These are phyloP conservation scores for Spea multiplicata DNA, from an alignment of 2,113 vertebrate species.

Conservation along the genomic window DNA sequence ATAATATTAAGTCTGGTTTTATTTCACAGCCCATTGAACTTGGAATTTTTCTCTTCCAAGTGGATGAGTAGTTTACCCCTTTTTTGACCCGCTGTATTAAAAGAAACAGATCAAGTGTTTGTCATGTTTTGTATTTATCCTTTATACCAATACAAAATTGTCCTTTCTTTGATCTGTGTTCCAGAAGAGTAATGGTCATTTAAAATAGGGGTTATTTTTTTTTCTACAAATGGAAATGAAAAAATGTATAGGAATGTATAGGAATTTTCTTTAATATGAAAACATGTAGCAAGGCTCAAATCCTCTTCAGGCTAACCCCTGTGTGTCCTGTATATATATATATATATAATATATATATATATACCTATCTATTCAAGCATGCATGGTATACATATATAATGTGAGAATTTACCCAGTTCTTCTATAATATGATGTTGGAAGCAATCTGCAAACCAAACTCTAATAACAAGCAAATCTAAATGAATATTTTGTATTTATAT, in stretches of 20 bases:
- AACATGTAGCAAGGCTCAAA: too few relatives aligned
- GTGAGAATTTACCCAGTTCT: background rate
- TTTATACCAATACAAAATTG: background rate
- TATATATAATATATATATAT: too few relatives aligned
- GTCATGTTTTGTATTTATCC: background rate
- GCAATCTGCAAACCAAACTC: background rate
- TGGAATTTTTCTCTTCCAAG: too few relatives aligned
- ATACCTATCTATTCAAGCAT: background rate
- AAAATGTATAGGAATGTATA: too few relatives aligned
- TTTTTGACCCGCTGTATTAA: background rate
- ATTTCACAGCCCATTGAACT: background rate
- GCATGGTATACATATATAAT: too few relatives aligned
- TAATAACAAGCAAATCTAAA: background rate
- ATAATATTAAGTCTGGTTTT: too few relatives aligned
- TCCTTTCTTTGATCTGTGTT: constrained; percentile 30
- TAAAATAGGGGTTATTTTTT: background rate
- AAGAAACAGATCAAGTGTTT: background rate
- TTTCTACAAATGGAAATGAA: too few relatives aligned
- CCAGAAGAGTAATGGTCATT: constrained; percentile 6
- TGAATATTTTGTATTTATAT: background rate
- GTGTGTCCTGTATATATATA: too few relatives aligned
- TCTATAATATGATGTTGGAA: background rate
- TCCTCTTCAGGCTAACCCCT: too few relatives aligned
- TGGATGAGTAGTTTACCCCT: background rate
- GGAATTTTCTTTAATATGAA: too few relatives aligned